Percentiles rank a stretch among this genome's conserved stretches.
Conservation (phyloP, 1,140 invertebrate species). For the Eubasilissa regina region DNA sequence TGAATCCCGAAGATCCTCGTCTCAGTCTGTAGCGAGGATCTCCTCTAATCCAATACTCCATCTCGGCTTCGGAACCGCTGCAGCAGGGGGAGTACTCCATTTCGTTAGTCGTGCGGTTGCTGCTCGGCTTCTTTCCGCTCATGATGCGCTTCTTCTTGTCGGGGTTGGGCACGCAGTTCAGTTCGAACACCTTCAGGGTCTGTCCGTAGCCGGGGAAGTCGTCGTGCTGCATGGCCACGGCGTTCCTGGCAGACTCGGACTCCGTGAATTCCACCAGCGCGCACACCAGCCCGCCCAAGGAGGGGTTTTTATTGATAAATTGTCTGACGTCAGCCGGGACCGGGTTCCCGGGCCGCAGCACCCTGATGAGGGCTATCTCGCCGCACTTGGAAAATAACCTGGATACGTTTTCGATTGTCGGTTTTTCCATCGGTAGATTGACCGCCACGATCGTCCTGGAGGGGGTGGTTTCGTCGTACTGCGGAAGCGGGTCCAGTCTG, state of each 20-base stretch:
- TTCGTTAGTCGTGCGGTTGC: constrained; percentile 65
- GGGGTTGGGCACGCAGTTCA: constrained; percentile 74
- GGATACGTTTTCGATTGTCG: constrained; percentile 90
- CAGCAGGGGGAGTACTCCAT: constrained; percentile 76
- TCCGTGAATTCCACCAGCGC: constrained; percentile 92
- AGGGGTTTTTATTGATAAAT: constrained; percentile 92
- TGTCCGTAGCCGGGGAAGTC: constrained; percentile 66
- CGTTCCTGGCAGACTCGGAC: constrained; percentile 86
- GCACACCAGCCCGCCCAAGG: constrained; percentile 86
- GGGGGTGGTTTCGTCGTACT: constrained; percentile 91
- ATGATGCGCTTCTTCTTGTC: constrained; percentile 73
- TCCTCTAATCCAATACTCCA: constrained; percentile 70
- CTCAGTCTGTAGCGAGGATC: constrained; percentile 69
- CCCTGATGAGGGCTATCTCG: constrained; percentile 89
- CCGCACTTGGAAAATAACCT: constrained; percentile 90
- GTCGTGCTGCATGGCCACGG: constrained; percentile 76
- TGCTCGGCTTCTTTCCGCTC: constrained; percentile 66
- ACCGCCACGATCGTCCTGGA: constrained; percentile 92
- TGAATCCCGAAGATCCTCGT: constrained; percentile 74
- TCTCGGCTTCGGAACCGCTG: constrained; percentile 80
- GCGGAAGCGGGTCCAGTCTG: constrained; percentile 86
- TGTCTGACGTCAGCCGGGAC: constrained; percentile 91
- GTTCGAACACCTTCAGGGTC: constrained; percentile 73
- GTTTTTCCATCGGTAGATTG: constrained; percentile 86
- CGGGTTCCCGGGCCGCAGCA: constrained; percentile 88